Base-by-base conservation (phyloP, 2,797 vertebrate genomes). In the Eleutherodactylus coqui region DNA sequence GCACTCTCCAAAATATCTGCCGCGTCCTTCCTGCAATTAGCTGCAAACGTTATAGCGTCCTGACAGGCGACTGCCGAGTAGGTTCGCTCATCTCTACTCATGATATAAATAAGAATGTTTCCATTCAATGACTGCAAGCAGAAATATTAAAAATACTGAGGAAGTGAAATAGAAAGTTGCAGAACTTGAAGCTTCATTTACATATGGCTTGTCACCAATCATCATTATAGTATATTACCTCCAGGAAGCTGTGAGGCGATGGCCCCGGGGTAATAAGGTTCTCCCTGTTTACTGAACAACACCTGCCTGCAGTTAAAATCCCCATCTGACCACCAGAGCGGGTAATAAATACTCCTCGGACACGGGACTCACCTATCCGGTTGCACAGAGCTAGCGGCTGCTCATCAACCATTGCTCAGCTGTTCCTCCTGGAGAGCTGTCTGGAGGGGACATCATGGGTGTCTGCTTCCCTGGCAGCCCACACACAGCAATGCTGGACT, bases 351-450 rank as follows among this genome's bases (percentile, higher is more conserved):
- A 80, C n/a, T 17, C 43, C 70, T 8, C 24, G 43, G n/a, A 51
- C 55, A 73, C 58, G 29, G 21, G 36, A 55, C 45, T 49, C 47
- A 78, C 73, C 73, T 78, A 83, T 70, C 51, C 55, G 62, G 69
- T 60, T 29, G n/a, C n/a, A n/a, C n/a, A n/a, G n/a, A 43, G 29
- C 36, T 51, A 32, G 79, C 34, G 41, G 34, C 36, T 10, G 69
- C 36, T 58, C 81, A n/a, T 11, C 75, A 53, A 55, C 73, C 86
- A 87, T 81, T 85, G 77, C 86, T 84, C 86, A 87, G 86, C 86
- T 87, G 86, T 87, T 81, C 21, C 9, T 60, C 45, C 75, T 67
- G 34, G 75, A 38, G 45, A 64, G 70, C 38, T 86, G 70, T 76
- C 79, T 77, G 60, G 64, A 82, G 79, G 79, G 45, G 79, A 64